Evolutionary conservation across 2,113 vertebrate genomes (phyloP), one percentile per base, ranked within the genome.

Genomic region (Turnix velox): DNA sequence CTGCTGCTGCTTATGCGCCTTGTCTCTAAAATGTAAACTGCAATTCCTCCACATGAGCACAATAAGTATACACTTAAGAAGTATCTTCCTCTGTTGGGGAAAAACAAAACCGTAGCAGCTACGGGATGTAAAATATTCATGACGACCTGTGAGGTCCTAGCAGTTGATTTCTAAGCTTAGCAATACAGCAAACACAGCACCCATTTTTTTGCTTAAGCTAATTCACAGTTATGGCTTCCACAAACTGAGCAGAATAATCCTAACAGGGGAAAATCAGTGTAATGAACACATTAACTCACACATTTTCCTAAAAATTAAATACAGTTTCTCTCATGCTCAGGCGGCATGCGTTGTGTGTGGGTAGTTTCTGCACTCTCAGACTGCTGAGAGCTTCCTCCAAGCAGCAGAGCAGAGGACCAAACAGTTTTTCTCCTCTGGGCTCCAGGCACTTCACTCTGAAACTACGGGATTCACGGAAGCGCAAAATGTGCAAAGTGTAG

Each of bases 11-110:
- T 95, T 80, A 87, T 90, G 80, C 82, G 45, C 48, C 49, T 92
- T 69, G 42, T 95, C 88, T 58, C n/a, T 54, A 81, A 92, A 87
- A 93, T 55, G 54, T 92, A 96, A 95, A 92, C 91, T 87, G 92
- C 93, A 95, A 91, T 88, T 92, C 49, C 49, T 87, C 57, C 49
- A 82, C n/a, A 23, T 15, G 76, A 54, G 45, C 66, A 93, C 39
- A 81, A 72, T 4, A 84, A 94, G 45, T 31, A 19, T 71, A 76
- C 27, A 23, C 37, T 57, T 69, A 76, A 92, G 33, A 82, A 87
- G 66, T 48, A 69, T 46, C 45, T 84, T 93, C 49, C 52, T 92
- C 13, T 82, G 0, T 30, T 69, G 66, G 35, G 87, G 54, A 82
- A 89, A 92, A 92, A 46, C 35, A 75, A 82, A 94, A 52, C 23